Conservation (phyloP, 2,113 vertebrate species). For the Oxyruncus cristatus region DNA sequence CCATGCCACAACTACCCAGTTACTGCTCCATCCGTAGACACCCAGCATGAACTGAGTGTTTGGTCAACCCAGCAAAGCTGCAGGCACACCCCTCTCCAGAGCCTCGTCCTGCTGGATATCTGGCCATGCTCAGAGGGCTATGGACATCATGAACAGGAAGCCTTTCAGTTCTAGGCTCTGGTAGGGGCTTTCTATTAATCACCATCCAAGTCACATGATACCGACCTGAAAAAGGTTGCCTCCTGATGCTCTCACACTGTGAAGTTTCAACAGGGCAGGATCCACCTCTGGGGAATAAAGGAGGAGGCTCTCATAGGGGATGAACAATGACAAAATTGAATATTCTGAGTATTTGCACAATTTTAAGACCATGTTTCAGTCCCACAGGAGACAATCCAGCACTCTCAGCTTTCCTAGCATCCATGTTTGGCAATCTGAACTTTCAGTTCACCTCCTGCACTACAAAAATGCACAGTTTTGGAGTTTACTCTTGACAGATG, state of each 20-base stretch:
- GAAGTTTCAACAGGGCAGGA: neutral
- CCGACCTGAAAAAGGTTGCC: neutral
- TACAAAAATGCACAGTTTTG: neutral
- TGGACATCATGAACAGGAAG: neutral
- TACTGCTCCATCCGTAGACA: neutral
- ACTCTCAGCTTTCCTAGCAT: neutral
- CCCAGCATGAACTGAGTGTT: neutral
- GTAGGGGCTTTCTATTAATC: neutral
- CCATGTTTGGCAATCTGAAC: neutral
- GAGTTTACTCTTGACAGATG: neutral
- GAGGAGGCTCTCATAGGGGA: neutral
- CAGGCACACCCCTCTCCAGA: neutral
- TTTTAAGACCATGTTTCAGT: neutral
- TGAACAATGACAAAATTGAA: neutral
- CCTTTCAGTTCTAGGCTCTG: neutral
- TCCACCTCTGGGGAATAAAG: neutral
- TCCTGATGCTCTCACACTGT: neutral
- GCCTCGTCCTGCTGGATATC: neutral
- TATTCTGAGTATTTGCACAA: neutral
- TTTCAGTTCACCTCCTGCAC: neutral
- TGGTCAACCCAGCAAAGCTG: neutral
- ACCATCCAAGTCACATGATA: neutral
- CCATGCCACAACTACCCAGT: accelerated
- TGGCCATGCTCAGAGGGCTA: neutral
- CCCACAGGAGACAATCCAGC: neutral